Conservation (phyloP, 1,140 invertebrate species). For the Nixonia krombeini region DNA sequence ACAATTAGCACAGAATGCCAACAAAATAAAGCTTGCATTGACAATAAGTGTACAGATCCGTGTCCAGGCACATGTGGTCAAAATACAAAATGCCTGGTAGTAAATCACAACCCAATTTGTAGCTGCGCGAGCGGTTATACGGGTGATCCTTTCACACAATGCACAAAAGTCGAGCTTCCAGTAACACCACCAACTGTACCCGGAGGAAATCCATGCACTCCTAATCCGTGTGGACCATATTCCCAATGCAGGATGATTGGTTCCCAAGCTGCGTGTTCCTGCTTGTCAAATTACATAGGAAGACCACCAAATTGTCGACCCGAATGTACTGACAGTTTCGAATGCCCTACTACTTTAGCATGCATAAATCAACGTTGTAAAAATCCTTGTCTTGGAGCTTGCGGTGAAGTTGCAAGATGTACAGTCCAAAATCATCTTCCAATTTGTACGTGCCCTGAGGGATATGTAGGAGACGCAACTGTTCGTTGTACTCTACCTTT, state of each 20-base stretch:
- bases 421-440: slow-evolving; percentile 84
- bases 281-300: slow-evolving; percentile 81
- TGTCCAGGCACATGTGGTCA: slow-evolving; percentile 71
- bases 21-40: slow-evolving; percentile 85
- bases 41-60: slow-evolving; percentile 82
- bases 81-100: slow-evolving; percentile 84
- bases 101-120: slow-evolving; percentile 89
- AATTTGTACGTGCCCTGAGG: slow-evolving; percentile 79
- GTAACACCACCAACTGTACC: slow-evolving; percentile 46
- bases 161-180: slow-evolving; percentile 72
- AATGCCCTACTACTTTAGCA: slow-evolving; percentile 81
- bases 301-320: slow-evolving; percentile 85
- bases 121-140: slow-evolving; percentile 80
- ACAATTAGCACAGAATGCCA: slow-evolving; percentile 87
- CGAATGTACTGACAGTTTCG: slow-evolving; percentile 81
- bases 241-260: slow-evolving; percentile 82
- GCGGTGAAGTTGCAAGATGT: slow-evolving; percentile 82
- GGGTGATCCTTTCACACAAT: slow-evolving; percentile 84
- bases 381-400: slow-evolving; percentile 84
- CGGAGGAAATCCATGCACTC: slow-evolving; percentile 77
- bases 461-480: slow-evolving; percentile 85
- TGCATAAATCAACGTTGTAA: slow-evolving; percentile 85
- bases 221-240: slow-evolving; percentile 84
- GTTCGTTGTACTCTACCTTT: slow-evolving; percentile 72
- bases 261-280: slow-evolving; percentile 81